Conservation (phyloP, 2,888 invertebrate genomes). For the Drosophila flavopinicola region DNA sequence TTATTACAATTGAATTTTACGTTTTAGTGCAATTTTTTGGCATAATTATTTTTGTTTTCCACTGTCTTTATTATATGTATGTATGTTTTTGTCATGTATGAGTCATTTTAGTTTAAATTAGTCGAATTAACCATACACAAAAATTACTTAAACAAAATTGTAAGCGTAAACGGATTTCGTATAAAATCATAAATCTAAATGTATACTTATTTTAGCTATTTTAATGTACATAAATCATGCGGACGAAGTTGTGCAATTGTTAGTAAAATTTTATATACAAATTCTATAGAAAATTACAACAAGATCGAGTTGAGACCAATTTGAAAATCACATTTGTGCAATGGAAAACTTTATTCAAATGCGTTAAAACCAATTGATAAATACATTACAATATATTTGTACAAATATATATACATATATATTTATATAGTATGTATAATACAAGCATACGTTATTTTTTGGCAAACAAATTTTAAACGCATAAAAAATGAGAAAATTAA, state of each 20-base stretch:
- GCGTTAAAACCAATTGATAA: slow-evolving; percentile 42
- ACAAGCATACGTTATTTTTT: slow-evolving; percentile 59
- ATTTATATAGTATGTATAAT: slow-evolving; percentile 32
- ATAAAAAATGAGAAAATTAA: slow-evolving; percentile 50
- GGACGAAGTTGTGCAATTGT: slow-evolving; percentile 76
- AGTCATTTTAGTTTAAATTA: slow-evolving; percentile 74
- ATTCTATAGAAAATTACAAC: slow-evolving; percentile 50
- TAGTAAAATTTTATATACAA: slow-evolving; percentile 67
- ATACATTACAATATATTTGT: slow-evolving; percentile 49
- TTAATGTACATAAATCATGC: slow-evolving; percentile 63
- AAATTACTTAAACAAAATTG: slow-evolving; percentile 59
- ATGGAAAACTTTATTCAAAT: slow-evolving; percentile 48
- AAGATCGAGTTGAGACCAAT: slow-evolving; percentile 34
- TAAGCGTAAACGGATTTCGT: slow-evolving; percentile 54
- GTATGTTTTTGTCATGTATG: slow-evolving; percentile 45
- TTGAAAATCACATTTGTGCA: slow-evolving; percentile 54
- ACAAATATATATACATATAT: slow-evolving; percentile 41
- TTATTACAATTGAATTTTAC: slow-evolving; percentile 53
- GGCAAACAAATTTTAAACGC: slow-evolving; percentile 64
- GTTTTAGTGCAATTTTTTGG: slow-evolving; percentile 71
- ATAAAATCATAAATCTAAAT: slow-evolving; percentile 42
- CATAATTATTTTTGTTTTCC: slow-evolving; percentile 47
- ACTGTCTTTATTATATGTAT: slow-evolving; percentile 29
- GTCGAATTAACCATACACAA: slow-evolving; percentile 62
- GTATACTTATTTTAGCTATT: slow-evolving; percentile 42